phyloP scores from a whole-genome alignment of 2,113 vertebrate species.

The Rhadina sibilatrix region DNA sequence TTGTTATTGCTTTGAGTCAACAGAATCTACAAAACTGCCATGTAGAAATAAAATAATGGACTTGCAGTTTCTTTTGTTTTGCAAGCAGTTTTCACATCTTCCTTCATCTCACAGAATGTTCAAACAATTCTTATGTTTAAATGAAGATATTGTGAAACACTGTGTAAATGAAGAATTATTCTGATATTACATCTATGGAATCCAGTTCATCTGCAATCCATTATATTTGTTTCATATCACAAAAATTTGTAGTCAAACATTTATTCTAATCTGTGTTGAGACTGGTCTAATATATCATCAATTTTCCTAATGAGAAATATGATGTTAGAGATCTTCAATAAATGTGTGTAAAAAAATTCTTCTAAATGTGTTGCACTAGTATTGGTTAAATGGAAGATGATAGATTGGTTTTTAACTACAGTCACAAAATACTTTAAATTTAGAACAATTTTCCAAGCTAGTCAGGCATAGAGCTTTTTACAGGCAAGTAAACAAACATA shows the following conservation, averaged over 20 bases:
- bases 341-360: background rate
- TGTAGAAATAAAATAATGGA: background rate
- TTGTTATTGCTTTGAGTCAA: background rate
- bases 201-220: background rate
- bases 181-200: background rate
- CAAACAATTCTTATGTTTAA: background rate
- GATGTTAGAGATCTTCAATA: background rate
- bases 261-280: background rate
- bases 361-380: background rate
- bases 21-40: background rate
- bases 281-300: background rate
- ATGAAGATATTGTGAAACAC: background rate
- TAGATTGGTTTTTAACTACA: background rate
- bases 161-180: background rate
- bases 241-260: background rate
- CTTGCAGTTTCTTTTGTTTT: background rate
- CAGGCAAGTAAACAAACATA: background rate
- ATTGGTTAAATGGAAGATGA: background rate
- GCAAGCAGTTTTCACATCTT: background rate
- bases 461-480: background rate
- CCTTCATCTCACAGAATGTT: background rate
- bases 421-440: background rate
- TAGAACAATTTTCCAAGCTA: background rate
- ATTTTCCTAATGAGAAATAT: background rate
- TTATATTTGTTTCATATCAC: background rate